phyloP scores from a whole-genome alignment of 2,888 invertebrate genomes.

The Hipparchia semele region DNA sequence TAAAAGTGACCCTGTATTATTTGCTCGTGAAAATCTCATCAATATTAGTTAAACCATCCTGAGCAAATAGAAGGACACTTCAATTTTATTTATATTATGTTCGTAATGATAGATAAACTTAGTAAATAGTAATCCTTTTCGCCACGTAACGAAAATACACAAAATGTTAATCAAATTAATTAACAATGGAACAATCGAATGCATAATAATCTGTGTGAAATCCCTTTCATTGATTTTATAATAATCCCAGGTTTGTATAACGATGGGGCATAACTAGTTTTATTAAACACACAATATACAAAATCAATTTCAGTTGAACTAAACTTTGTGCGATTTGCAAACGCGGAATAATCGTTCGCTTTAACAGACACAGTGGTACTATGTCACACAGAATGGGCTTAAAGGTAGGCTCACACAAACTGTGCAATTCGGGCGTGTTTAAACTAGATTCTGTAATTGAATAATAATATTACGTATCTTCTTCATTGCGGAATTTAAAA shows the following conservation, averaged over 20 bases:
- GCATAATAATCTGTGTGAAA: conserved; percentile 12
- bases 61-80: too few species aligned
- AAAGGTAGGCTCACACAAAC: neutral
- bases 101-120: neutral
- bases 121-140: neutral
- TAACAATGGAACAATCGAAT: neutral
- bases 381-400: conserved; percentile 41
- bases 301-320: conserved; percentile 32
- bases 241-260: conserved; percentile 20
- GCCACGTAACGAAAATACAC: neutral
- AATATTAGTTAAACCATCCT: too few species aligned
- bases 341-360: conserved; percentile 44
- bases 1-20: neutral
- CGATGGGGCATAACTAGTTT: conserved; percentile 12
- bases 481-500: neutral
- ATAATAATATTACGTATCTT: neutral
- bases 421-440: neutral
- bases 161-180: neutral
- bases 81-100: too few species aligned
- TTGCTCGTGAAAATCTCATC: too few species aligned
- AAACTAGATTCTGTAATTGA: neutral
- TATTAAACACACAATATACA: conserved; percentile 30
- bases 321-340: conserved; percentile 34
- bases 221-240: conserved; percentile 16
- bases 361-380: conserved; percentile 38